phyloP scores from a whole-genome alignment of 53 echinoderm and acorn worm species.

The Astropecten irregularis region DNA sequence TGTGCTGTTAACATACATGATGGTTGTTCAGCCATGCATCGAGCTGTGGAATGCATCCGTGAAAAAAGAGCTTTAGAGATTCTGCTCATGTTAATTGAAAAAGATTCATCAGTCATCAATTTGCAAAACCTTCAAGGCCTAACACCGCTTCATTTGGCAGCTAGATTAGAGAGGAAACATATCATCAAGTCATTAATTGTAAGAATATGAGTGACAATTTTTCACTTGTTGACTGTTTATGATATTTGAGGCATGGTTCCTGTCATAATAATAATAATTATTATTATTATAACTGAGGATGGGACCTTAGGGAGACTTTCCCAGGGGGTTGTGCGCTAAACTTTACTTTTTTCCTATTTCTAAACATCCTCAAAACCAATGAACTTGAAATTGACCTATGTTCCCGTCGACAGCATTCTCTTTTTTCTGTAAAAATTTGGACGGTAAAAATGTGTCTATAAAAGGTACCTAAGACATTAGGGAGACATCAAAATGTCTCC shows the following conservation, averaged over 20 bases:
- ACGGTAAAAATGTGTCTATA: no score
- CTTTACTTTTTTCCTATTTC: no score
- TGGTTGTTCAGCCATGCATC: constrained; percentile 77
- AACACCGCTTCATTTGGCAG: constrained; percentile 86
- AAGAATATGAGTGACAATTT: no score
- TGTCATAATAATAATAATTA: neutral
- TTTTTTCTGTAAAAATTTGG: no score
- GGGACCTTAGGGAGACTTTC: no score
- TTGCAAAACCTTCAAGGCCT: constrained; percentile 74
- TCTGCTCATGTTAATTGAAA: constrained; percentile 58
- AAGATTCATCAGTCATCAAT: constrained; percentile 71
- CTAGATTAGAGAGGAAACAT: constrained; percentile 69
- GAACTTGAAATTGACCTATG: no score
- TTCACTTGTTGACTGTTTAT: neutral
- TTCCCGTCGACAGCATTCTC: no score
- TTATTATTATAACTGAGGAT: no score
- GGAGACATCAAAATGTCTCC: no score
- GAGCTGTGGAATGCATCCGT: constrained; percentile 80
- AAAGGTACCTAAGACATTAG: no score
- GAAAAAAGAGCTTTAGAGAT: constrained; percentile 51
- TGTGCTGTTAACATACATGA: constrained; percentile 79
- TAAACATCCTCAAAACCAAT: no score
- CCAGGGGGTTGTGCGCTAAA: no score
- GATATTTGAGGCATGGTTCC: neutral
- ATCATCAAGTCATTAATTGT: constrained; percentile 88